Evolutionary conservation across 2,113 vertebrate species (phyloP), one percentile per base, ranked within the genome.

Genomic region (Grallaria varia): DNA sequence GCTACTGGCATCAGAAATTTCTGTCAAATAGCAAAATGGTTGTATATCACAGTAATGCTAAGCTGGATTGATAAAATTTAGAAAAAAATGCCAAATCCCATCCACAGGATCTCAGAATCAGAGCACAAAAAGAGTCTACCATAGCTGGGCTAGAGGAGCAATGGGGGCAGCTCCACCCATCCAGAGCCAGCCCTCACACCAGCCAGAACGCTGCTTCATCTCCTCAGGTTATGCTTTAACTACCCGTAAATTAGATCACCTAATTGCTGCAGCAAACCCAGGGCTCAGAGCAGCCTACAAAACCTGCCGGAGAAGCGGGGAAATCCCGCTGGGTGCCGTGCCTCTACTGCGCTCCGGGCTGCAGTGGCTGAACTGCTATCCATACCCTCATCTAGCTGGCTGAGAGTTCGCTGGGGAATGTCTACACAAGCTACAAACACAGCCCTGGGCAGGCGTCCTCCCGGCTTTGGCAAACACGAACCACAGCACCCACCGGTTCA

Each of bases 91-190:
- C 17, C 40, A 69, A 71, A 44, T 23, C 10, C 12, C 28, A 8
- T 16, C 22, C n/a, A 62, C 42, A 63, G 14, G 31, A 12, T 44
- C 24, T 58, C n/a, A 4, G 5, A 30, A 40, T 63, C 42, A 23
- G 72, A n/a, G 44, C 49, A 15, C 0, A 0, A 53, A 28, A 30
- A 64, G 37, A 9, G 28, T 35, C 47, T 64, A 33, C 28, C 1
- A 0, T 58, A 74, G 42, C 16, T n/a, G 19, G 23, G 45, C 60
- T 17, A 9, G 28, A 1, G 1, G 18, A 7, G 50, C 2, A 18
- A 21, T 42, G 59, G 10, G 22, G 15, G 53, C 53, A 45, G 14
- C 12, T 24, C 20, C 23, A n/a, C 20, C 17, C 22, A 35, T 25
- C 68, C 72, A 67, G 30, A 62, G 45, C 40, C 71, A 40, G 60